Evolutionary conservation across 2,797 vertebrate genomes (phyloP).

Genomic region (Liasis olivaceus): DNA sequence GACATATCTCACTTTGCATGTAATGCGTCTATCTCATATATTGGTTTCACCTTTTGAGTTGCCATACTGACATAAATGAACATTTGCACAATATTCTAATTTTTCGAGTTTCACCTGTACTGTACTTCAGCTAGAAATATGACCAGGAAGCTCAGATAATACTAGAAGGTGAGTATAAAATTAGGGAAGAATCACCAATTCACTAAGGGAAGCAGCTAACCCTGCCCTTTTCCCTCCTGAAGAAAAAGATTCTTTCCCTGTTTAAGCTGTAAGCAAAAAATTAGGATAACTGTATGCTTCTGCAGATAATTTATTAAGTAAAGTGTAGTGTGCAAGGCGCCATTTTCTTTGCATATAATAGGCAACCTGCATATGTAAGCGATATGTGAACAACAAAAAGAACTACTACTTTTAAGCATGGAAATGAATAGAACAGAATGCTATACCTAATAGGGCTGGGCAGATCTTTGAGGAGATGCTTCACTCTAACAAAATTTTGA

Average conservation of each 20-base stretch:
- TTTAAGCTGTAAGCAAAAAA: slow-evolving; percentile 12
- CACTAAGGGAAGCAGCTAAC: background rate
- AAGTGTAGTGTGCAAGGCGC: background rate
- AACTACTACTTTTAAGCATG: too few species aligned
- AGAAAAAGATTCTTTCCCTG: background rate
- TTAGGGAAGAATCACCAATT: accelerated
- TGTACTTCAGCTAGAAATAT: background rate
- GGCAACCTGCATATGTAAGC: slow-evolving; percentile 36
- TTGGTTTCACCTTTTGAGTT: background rate
- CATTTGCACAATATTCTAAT: accelerated
- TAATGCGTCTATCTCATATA: accelerated
- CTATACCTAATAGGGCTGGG: too few species aligned
- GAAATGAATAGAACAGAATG: slow-evolving; percentile 5
- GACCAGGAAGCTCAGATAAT: background rate
- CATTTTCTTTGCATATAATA: slow-evolving; percentile 30
- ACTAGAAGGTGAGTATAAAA: background rate
- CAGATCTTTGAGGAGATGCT: too few species aligned
- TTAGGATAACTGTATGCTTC: background rate
- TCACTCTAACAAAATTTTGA: too few species aligned
- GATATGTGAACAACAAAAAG: slow-evolving; percentile 40
- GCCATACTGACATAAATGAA: too few species aligned
- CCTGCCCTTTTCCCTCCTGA: background rate
- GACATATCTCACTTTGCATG: too few species aligned
- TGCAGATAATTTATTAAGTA: background rate
- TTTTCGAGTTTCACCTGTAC: background rate